Conservation (phyloP, 2,113 vertebrate species). For the Nesospiza acunhae region DNA sequence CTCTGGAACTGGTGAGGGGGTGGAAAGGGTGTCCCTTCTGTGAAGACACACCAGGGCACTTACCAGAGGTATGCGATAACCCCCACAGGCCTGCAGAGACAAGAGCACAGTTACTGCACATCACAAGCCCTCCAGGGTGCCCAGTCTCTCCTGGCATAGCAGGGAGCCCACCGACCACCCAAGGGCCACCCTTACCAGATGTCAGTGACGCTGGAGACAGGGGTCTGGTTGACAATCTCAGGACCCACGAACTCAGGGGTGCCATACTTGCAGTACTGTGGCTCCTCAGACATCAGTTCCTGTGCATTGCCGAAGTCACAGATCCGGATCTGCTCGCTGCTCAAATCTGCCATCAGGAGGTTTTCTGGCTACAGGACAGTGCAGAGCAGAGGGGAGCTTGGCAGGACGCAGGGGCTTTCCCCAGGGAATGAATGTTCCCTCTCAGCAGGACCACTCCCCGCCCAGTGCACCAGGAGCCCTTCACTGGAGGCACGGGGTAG, state of each 20-base stretch:
- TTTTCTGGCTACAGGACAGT: slow-evolving; percentile 86
- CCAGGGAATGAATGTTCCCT: neutral
- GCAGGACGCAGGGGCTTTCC: neutral
- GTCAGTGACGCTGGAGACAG: slow-evolving; percentile 89
- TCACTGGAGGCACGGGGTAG: fast-evolving
- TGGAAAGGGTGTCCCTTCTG: neutral
- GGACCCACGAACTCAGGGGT: slow-evolving; percentile 95
- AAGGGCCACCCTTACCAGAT: slow-evolving; percentile 82
- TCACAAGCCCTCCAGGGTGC: neutral
- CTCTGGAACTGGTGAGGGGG: neutral
- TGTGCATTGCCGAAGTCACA: slow-evolving; percentile 94
- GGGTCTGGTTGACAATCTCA: slow-evolving; percentile 94
- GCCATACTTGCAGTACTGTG: slow-evolving; percentile 93
- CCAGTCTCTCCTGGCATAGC: neutral
- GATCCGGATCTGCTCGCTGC: slow-evolving; percentile 88
- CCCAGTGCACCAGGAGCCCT: fast-evolving
- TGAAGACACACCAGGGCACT: slow-evolving; percentile 24
- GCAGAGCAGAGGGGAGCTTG: neutral
- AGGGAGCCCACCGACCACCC: fast-evolving
- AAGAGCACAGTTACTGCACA: neutral
- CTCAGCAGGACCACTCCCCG: neutral
- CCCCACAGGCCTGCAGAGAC: slow-evolving; percentile 84
- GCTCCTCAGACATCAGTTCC: slow-evolving; percentile 80
- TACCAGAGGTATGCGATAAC: slow-evolving; percentile 94
- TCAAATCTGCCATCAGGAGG: slow-evolving; percentile 87